Conservation (phyloP, 2,888 invertebrate species). For the Erebia epiphron region DNA sequence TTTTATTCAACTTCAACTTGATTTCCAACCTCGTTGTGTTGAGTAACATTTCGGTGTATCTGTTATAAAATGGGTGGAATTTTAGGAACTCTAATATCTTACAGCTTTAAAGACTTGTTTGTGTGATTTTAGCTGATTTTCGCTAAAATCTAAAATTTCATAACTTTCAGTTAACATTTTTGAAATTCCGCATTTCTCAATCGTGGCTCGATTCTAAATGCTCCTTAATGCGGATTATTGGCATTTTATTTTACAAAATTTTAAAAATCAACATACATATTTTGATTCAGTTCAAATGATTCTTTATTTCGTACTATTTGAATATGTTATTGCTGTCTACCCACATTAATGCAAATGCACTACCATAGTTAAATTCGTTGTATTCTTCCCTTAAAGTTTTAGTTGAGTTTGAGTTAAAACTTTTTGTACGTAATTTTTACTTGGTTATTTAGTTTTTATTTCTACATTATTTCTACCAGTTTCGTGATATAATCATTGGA, state of each 20-base stretch:
- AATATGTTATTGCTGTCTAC: not conserved
- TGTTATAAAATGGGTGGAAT: constrained; percentile 26
- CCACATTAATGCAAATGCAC: not conserved
- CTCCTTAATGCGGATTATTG: not conserved
- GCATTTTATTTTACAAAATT: not conserved
- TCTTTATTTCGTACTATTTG: not conserved
- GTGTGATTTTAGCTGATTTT: not conserved
- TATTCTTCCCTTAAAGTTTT: not conserved
- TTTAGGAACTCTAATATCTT: not conserved
- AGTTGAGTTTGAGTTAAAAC: not conserved
- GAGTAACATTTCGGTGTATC: constrained; percentile 30
- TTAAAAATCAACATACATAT: not conserved
- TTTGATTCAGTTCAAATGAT: not conserved
- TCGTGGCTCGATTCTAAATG: not conserved
- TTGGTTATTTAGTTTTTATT: not conserved
- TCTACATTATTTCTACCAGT: constrained; percentile 11
- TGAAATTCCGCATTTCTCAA: not conserved
- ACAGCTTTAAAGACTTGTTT: not conserved
- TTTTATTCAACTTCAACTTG: constrained; percentile 27
- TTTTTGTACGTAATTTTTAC: constrained; percentile 6
- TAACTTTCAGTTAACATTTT: not conserved
- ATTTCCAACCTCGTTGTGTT: constrained; percentile 28
- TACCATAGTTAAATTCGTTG: constrained; percentile 1
- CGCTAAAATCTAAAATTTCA: not conserved
- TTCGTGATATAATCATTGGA: constrained; percentile 22